Percentiles rank a stretch among this genome's conserved stretches.
These are phyloP conservation scores for Pseudomugil gertrudae DNA, from an alignment of 2,797 vertebrate genomes.

Conservation along the genomic window DNA sequence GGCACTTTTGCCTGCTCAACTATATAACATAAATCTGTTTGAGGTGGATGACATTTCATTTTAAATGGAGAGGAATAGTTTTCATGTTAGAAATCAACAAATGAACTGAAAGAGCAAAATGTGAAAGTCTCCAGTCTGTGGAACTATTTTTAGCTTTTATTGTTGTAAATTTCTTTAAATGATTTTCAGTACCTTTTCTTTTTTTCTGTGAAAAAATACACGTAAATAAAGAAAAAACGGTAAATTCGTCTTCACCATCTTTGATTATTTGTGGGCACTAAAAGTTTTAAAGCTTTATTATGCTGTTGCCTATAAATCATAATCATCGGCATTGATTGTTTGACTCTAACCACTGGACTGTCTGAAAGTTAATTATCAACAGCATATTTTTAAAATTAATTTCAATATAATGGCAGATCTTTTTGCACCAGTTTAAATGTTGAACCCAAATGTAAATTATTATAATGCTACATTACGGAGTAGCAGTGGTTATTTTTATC, in stretches of 20 bases:
- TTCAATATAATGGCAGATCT: neutral
- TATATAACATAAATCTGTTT: neutral
- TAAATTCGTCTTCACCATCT: neutral
- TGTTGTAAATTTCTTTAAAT: neutral
- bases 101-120: neutral
- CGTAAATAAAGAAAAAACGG: neutral
- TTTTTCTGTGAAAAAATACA: neutral
- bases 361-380: neutral
- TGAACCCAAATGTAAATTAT: neutral
- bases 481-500: no score
- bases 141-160: neutral
- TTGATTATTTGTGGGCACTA: neutral
- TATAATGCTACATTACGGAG: neutral
- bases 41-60: neutral
- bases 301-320: neutral
- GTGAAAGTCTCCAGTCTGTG: neutral
- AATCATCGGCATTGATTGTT: no score
- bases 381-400: neutral
- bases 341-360: neutral
- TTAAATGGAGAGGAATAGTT: neutral
- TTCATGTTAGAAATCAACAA: neutral
- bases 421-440: neutral
- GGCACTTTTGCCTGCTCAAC: conserved; percentile 7
- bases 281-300: neutral
- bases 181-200: neutral